Evolutionary conservation across 2,888 invertebrate genomes (phyloP), one percentile per base, ranked within the genome.

Genomic region (Cataglyphis albicans): DNA sequence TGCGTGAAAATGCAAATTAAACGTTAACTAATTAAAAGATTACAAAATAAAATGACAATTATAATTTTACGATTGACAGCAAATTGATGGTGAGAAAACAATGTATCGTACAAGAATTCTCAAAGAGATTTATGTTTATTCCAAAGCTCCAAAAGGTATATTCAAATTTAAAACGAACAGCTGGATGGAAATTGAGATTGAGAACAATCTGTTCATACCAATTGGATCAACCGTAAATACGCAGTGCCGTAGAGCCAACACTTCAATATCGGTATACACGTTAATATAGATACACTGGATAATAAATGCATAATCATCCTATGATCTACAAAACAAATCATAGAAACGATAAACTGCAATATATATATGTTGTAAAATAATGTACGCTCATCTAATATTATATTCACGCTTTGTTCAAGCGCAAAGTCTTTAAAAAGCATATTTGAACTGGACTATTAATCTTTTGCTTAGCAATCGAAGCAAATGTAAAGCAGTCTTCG

Each of bases 161-260:
- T 64, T 57, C 44, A 55, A 48, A 7, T 52, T 52, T 6, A 48
- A 48, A 35, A 57, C 10, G 41, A 32, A 63, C 55, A 65, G 15
- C 32, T 15, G 81, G 57, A 41, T 80, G 65, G 82, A 61, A 86
- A 82, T 84, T 86, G 88, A 87, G 90, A 92, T 90, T 89, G 90
- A 90, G 90, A 90, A 90, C 90, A 87, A 90, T 90, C 90, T 87
- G 81, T 78, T 80, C 87, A 87, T 91, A 91, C 91, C 88, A 88
- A 86, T 84, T 84, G 90, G 88, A 92, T 92, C 91, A 92, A 84
- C 85, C 86, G 78, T 86, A 90, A 91, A 90, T 90, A 91, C 90
- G 90, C 86, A 85, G 86, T 84, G 52, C 18, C 0, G 75, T 86
- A 87, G 65, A 83, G 85, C 83, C 86, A 86, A 84, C 88, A 68